Base-by-base conservation (phyloP, 2,888 invertebrate genomes). In the Folsomia candida region DNA sequence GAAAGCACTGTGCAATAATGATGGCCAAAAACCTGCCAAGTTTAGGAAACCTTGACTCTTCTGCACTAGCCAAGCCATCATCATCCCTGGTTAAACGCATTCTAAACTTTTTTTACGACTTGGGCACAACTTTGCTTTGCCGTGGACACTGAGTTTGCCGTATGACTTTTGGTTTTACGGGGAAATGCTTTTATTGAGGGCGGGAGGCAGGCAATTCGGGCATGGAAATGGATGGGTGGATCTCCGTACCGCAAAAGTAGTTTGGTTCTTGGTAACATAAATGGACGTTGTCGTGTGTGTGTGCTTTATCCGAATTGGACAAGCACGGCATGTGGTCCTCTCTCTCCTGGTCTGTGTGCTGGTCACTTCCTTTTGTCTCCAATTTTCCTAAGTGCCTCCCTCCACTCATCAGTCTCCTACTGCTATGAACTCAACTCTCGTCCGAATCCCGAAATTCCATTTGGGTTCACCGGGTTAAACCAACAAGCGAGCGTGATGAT, bases 131-230 rank as follows among this genome's bases (percentile, higher is more conserved):
- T 47, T 47, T 57, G 57, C 47, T 57, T 11, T 22, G 57, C 11
- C 6, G 6, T n/a, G 57, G 22, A 6, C 27, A 9, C n/a, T 26
- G 61, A 24, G 9, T 14, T 11, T 61, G 27, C 61, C 14, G 51
- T 57, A 25, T 29, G 62, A 61, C 61, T 61, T 58, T 62, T 47
- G 59, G 64, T 69, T 69, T 69, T 69, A 69, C 65, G 69, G 65
- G 69, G 69, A 29, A 69, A 69, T 65, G 69, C 69, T 69, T 69
- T 69, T 69, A 69, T 69, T 64, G 59, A 69, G 69, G 69, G 69
- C 69, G 69, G 69, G 69, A 64, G 24, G 37, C 24, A 58, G 47
- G 58, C 69, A 64, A 58, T 69, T 63, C 65, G 37, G 58, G 65
- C 59, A n/a, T n/a, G 29, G 59, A 64, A 69, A 69, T 64, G 65